Conservation (phyloP, 2,888 invertebrate genomes). For the Mesoligia furuncula region DNA sequence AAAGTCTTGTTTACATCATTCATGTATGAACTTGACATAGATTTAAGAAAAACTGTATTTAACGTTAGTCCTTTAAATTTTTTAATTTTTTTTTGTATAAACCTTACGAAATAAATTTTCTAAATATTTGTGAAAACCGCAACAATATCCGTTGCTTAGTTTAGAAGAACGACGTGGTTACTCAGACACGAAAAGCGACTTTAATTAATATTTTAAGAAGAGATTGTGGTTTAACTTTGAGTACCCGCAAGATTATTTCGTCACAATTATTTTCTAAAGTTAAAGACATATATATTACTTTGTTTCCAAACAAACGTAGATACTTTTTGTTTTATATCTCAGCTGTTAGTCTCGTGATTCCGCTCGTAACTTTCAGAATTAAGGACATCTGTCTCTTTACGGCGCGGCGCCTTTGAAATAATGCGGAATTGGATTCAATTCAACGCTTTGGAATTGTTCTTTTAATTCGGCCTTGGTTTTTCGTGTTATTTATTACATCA, state of each 20-base stretch:
- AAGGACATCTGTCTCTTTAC: slow-evolving; percentile 49
- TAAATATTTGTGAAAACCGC: background rate
- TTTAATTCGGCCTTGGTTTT: slow-evolving; percentile 5
- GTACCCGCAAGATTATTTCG: slow-evolving; percentile 2
- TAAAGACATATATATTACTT: slow-evolving; percentile 19
- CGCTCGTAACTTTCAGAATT: slow-evolving; percentile 35
- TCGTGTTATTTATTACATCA: slow-evolving; percentile 19
- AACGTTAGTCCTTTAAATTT: too few relatives aligned
- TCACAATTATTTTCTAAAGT: slow-evolving; percentile 26
- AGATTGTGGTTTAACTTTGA: slow-evolving; percentile 1
- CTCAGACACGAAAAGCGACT: background rate
- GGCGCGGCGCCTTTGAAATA: slow-evolving; percentile 13
- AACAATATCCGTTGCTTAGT: background rate
- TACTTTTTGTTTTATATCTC: slow-evolving; percentile 31
- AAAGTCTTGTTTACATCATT: too few relatives aligned
- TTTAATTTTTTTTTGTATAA: too few relatives aligned
- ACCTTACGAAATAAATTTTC: too few relatives aligned
- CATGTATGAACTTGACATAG: too few relatives aligned
- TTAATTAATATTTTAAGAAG: background rate
- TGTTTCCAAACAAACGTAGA: slow-evolving; percentile 11
- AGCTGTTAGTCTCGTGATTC: slow-evolving; percentile 15
- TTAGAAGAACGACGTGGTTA: background rate
- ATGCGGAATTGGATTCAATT: slow-evolving; percentile 36
- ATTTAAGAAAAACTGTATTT: too few relatives aligned
- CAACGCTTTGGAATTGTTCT: slow-evolving; percentile 10